Conservation (phyloP, 2,113 vertebrate species). For the Sinocyclocheilus rhinocerous region DNA sequence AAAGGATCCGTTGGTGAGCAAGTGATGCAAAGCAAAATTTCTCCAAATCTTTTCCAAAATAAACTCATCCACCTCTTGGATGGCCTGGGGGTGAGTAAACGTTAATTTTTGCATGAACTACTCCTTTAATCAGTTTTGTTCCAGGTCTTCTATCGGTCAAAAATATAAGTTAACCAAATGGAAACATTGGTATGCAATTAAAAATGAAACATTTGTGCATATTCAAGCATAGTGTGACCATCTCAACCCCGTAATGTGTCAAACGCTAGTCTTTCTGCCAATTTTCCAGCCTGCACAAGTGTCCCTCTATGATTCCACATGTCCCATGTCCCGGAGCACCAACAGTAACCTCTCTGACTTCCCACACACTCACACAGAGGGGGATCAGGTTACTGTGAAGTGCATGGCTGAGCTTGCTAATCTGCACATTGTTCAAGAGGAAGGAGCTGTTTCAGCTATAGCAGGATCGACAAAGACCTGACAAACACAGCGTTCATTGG, state of each 20-base stretch:
- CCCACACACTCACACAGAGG: conserved; percentile 32
- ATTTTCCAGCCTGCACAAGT: conserved; percentile 24
- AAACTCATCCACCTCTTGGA: too few relatives aligned
- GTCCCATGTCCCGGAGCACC: background rate
- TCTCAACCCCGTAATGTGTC: background rate
- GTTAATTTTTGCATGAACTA: background rate
- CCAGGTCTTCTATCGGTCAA: background rate
- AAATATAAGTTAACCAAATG: background rate
- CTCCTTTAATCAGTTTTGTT: background rate
- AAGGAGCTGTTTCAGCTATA: conserved; percentile 50
- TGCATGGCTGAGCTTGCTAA: conserved; percentile 57
- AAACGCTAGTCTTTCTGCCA: conserved; percentile 2
- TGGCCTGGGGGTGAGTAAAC: too few relatives aligned
- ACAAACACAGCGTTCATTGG: conserved; percentile 4
- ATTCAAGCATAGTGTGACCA: background rate
- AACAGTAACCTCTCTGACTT: conserved; percentile 2
- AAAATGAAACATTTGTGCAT: background rate
- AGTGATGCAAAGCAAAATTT: too few relatives aligned
- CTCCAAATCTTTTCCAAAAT: too few relatives aligned
- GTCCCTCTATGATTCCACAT: background rate
- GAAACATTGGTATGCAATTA: background rate
- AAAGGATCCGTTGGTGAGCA: too few relatives aligned
- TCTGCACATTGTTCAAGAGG: conserved; percentile 51
- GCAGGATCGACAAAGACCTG: conserved; percentile 30
- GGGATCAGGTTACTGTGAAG: conserved; percentile 45